Evolutionary conservation across 2,888 invertebrate species (phyloP), one percentile per base, ranked within the genome.

Genomic region (Drosophila lutescens): DNA sequence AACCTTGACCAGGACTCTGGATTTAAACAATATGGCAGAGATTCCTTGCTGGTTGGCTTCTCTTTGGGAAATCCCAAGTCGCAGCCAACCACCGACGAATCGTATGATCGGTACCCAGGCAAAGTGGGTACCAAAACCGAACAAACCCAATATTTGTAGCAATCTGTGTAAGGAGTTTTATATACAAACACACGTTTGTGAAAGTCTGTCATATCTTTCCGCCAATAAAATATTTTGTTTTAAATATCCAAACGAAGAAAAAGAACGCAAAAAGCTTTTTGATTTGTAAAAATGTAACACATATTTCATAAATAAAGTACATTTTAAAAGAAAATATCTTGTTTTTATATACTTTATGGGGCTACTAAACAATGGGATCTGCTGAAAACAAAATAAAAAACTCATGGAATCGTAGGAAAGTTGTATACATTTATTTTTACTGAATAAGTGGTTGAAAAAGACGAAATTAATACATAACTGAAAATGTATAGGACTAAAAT

Each of bases 281-380:
- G 43, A 40, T 73, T 50, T 56, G 56, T 53, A 56, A 74, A 71
- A 71, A 74, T 74, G 51, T 73, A 71, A 66, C 47, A 13, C 56
- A 38, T 55, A 72, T 65, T 71, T 73, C 8, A 63, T 65, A 57
- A 71, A 71, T 71, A 71, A 71, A 71, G 32, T 53, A 74, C 56
- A 69, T 75, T 73, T 59, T 13, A 56, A 73, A 41, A n/a, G 10
- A 41, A 43, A 43, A 20, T 26, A 6, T 26, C 5, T 26, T 26
- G 10, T 17, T 40, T 40, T 38, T 38, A 7, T 3, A 9, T 32
- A 32, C 0, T 32, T 8, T 32, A 10, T 32, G 32, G 9, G 32
- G 9, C 32, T 32, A 32, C 9, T 26, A 26, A 0, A 6, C 26
- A 26, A 6, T 20, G 2, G 20, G 20, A 20, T 26, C 0, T 26